Evolutionary conservation across 2,888 invertebrate species (phyloP).

Genomic region (Macaria liturata): DNA sequence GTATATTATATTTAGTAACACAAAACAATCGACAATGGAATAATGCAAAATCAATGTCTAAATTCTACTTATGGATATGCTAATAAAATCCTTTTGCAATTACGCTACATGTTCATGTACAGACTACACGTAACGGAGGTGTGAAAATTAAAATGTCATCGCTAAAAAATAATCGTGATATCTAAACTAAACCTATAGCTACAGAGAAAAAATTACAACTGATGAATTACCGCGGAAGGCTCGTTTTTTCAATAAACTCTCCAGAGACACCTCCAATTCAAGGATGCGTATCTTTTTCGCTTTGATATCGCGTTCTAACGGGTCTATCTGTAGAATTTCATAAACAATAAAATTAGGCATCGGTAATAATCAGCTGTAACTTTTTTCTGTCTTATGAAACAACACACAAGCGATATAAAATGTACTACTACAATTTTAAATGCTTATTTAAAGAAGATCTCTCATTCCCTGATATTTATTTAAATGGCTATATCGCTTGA

Average conservation of each 20-base stretch:
- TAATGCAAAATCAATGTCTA: background rate
- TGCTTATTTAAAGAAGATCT: no score
- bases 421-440: no score
- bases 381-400: conserved; percentile 50
- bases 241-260: conserved; percentile 90
- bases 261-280: conserved; percentile 92
- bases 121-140: conserved; percentile 2
- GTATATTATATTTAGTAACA: no score
- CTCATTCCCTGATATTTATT: no score
- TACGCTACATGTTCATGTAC: conserved; percentile 1
- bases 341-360: conserved; percentile 33
- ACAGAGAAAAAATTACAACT: conserved; percentile 78
- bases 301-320: conserved; percentile 92
- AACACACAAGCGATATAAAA: no score
- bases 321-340: conserved; percentile 86
- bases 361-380: conserved; percentile 67
- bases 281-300: conserved; percentile 91
- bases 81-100: background rate
- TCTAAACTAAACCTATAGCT: conserved; percentile 12
- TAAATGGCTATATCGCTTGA: no score
- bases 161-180: conserved; percentile 10
- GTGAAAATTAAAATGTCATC: conserved; percentile 16
- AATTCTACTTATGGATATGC: conserved; percentile 9
- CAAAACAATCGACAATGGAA: no score
- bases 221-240: conserved; percentile 78